Evolutionary conservation across 2,888 invertebrate species (phyloP), one percentile per base, ranked within the genome.

Genomic region (Phalera bucephala): DNA sequence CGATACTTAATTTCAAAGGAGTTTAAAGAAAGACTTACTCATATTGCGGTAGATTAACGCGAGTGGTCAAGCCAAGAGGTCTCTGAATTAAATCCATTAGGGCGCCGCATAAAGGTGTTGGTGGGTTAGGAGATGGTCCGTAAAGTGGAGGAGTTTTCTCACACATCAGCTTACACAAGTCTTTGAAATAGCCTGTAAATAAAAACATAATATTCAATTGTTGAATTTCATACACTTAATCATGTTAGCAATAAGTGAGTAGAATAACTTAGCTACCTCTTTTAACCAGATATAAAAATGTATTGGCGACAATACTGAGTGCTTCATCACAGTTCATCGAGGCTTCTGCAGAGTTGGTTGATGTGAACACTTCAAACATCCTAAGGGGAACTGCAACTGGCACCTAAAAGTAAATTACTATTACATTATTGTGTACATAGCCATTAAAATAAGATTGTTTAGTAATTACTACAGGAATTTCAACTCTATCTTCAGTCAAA

Each of bases 291-390:
- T 91, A 92, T 32, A 91, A 72, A 54, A 92, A 85, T 36, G 91
- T 92, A 51, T 76, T 77, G 32, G 71, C 85, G 46, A 81, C 68
- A 44, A 72, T 52, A 44, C 53, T 63, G 2, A 74, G 40, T 17
- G 76, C 76, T 37, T 80, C 80, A 39, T 82, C 76, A 31, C 63
- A 69, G 31, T 72, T 76, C 55, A 88, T 70, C 17, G 80, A 74
- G 34, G 67, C 69, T 55, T 69, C 82, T 33, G 72, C 76, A 31
- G 69, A 80, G 46, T 77, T 80, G 32, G 80, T 86, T 42, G 92
- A 91, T 6, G 95, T 94, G 62, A 95, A 95, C 14, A 94, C 92
- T 72, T 96, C 95, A 63, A 97, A 81, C 86, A 95, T 94, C 59
- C 96, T 91, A 42, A 97, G 84, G 3, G 95, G 94, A 33, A 95